Conservation (phyloP, 2,113 vertebrate species). For the Mastomys coucha region DNA sequence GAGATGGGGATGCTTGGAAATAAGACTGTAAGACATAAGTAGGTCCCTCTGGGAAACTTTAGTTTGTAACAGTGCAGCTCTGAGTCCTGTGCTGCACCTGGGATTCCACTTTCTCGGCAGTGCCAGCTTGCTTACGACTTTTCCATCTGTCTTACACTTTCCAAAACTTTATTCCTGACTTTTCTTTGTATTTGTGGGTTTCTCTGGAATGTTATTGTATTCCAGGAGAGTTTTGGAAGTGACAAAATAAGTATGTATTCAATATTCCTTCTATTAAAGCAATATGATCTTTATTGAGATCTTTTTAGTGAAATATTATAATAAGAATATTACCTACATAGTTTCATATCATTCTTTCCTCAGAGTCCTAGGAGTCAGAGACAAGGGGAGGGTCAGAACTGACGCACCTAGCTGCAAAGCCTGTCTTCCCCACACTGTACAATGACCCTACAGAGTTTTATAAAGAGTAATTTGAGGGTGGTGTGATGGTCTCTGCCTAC, state of each 20-base stretch:
- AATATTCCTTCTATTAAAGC: not conserved
- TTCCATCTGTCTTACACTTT: not conserved
- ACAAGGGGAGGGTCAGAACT: not conserved
- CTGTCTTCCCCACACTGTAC: not conserved
- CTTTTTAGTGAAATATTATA: not conserved
- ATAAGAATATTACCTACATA: not conserved
- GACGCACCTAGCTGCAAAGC: not conserved
- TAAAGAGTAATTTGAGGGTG: not conserved
- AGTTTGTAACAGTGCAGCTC: not conserved
- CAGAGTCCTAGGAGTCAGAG: constrained; percentile 2
- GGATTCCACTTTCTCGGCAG: not conserved
- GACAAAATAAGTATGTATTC: constrained; percentile 16
- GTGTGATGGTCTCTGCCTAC: not conserved
- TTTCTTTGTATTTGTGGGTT: constrained; percentile 9
- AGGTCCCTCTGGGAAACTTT: not conserved
- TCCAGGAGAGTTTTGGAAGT: constrained; percentile 22
- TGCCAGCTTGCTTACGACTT: not conserved
- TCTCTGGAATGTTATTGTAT: constrained; percentile 43
- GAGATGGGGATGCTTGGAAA: constrained; percentile 21
- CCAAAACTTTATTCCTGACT: not conserved
- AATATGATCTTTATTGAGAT: constrained; percentile 11
- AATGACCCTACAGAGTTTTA: not conserved
- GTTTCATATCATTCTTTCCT: not conserved
- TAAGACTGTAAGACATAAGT: constrained; percentile 16
- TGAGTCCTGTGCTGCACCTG: not conserved